These are phyloP conservation scores for Pangasius djambal DNA, from an alignment of 2,797 vertebrate species.

Conservation along the genomic window DNA sequence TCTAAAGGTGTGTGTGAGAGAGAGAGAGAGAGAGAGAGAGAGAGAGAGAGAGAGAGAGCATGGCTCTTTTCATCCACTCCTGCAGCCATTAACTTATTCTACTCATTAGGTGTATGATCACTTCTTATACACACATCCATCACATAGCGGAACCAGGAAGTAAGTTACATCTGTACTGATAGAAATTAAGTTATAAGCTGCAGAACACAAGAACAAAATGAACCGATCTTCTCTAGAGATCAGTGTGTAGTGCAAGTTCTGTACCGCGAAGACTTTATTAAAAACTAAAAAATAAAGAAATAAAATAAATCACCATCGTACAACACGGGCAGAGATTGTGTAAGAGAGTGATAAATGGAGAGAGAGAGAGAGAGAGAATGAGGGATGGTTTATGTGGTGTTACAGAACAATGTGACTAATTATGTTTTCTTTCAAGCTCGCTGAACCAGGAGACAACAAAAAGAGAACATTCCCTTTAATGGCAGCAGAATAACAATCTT, in stretches of 20 bases:
- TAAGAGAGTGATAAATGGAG: not conserved
- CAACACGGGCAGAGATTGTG: not conserved
- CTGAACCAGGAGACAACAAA: slow-evolving; percentile 34
- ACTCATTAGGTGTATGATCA: not conserved
- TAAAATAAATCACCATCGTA: not conserved
- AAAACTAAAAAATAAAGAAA: not conserved
- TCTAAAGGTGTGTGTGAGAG: not conserved
- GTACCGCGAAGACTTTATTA: not conserved
- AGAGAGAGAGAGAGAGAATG: not conserved
- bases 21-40: not conserved
- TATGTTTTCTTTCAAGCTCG: slow-evolving; percentile 53
- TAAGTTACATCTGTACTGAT: not conserved
- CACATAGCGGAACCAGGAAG: not conserved
- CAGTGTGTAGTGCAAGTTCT: not conserved
- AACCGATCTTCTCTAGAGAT: not conserved
- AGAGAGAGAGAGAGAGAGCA: not conserved
- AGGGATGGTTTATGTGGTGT: slow-evolving; percentile 42
- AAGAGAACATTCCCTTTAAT: slow-evolving; percentile 39
- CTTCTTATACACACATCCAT: not conserved
- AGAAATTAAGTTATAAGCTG: not conserved
- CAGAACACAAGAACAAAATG: not conserved
- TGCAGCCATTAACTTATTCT: not conserved
- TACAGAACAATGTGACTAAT: slow-evolving; percentile 55
- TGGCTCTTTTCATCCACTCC: not conserved
- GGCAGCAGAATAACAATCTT: slow-evolving; percentile 53